Base-by-base conservation (phyloP, 2,797 vertebrate genomes). In the Monodelphis domestica region DNA sequence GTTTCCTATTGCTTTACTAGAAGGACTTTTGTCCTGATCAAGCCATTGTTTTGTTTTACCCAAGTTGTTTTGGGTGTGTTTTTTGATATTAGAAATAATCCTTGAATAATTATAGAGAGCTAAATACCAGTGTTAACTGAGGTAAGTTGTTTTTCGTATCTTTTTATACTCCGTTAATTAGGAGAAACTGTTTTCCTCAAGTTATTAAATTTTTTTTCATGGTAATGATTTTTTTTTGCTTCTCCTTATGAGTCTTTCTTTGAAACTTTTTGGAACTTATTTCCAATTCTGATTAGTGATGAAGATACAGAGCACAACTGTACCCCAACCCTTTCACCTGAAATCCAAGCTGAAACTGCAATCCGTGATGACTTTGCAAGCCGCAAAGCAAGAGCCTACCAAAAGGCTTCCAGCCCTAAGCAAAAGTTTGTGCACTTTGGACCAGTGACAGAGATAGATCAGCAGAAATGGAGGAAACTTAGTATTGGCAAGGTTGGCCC, bases 371-470 rank as follows among this genome's bases (percentile, higher is more conserved):
- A 99, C 97, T 98, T 98, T 97, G 98, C 98, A 93, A 93, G 95
- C 95, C 98, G 98, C 98, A 99, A 98, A 98, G 97, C 93, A 0
- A 98, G 98, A 95, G 98, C 98, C 97, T 99, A 98, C 97, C 98
- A 97, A 97, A 98, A 98, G 93, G 15, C 98, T 91, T 97, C 97
- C 38, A 92, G 97, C 94, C 98, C 98, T 91, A 98, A 97, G 90
- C 99, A 98, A 95, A 99, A 98, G 93, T 99, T 99, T 97, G 99
- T 99, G 98, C 99, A 99, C 98, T 99, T 99, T 98, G 99, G 99
- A 96, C 99, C 99, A 2, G 99, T 99, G 97, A 99, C 99, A 95
- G 99, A 99, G 98, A 99, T 99, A 98, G 99, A 99, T 97, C 98
- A 98, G 94, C 98, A 98, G 95, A 98, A 95, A 84, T 99, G 98